Percentiles rank a stretch among this genome's conserved stretches.
phyloP scores from a whole-genome alignment of 2,113 vertebrate genomes.

The Heptranchias perlo region DNA sequence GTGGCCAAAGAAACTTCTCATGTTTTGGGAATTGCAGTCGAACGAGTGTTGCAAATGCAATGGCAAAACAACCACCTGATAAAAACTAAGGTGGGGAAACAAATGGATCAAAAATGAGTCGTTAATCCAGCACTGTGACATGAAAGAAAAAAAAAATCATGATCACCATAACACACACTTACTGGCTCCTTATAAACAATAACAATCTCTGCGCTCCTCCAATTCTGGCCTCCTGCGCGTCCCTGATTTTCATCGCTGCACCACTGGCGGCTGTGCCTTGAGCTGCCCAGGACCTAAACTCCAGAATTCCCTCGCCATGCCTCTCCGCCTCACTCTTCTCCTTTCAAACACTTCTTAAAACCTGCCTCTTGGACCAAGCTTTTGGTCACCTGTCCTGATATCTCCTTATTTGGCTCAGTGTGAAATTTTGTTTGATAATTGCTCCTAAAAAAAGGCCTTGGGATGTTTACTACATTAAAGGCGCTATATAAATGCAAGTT shows the following conservation, averaged over 20 bases:
- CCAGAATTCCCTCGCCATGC: too few relatives aligned
- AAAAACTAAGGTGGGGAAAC: constrained; percentile 65
- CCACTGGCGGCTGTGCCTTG: too few relatives aligned
- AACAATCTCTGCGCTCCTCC: background rate
- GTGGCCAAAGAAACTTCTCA: constrained; percentile 54
- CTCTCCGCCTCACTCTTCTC: background rate
- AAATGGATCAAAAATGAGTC: constrained; percentile 40
- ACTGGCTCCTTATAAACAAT: background rate
- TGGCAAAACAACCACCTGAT: constrained; percentile 83
- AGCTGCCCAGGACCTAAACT: background rate
- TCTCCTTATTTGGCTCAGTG: background rate
- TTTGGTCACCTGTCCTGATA: background rate
- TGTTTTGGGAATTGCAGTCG: constrained; percentile 63
- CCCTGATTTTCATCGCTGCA: background rate
- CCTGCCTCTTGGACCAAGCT: background rate
- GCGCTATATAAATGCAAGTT: background rate
- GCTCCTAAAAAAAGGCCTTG: background rate
- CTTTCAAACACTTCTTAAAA: background rate
- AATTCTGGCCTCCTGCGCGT: background rate
- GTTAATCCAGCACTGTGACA: background rate
- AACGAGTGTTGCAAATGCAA: constrained; percentile 62
- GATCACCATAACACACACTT: background rate
- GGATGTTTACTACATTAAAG: background rate
- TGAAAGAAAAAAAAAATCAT: background rate
- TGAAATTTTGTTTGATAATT: background rate